Evolutionary conservation across 2,888 invertebrate species (phyloP).

Genomic region (Euspilapteryx auroguttella): DNA sequence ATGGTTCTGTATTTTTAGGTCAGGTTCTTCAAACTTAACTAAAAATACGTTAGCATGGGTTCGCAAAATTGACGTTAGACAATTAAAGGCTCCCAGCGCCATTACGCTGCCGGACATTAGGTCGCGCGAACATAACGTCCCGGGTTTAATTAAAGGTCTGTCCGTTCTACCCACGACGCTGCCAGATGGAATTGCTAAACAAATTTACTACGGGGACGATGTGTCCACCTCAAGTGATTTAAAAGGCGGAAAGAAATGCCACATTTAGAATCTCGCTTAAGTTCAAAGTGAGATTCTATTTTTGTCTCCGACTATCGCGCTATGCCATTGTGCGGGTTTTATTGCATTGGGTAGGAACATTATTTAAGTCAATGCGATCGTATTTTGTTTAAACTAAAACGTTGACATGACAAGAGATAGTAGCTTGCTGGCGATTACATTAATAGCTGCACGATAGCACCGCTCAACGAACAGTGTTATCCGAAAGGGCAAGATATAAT

Average conservation of each 20-base stretch:
- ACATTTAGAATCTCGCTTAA: conserved; percentile 30
- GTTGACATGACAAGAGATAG: no score
- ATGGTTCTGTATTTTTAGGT: no score
- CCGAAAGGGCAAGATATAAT: no score
- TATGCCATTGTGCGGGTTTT: no score
- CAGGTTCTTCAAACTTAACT: no score
- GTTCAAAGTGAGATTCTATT: background rate
- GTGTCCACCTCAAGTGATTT: conserved; percentile 62
- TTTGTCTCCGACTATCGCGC: no score
- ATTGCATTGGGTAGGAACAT: no score
- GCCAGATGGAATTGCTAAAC: conserved; percentile 59
- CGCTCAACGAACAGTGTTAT: no score
- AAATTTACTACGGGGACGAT: conserved; percentile 53
- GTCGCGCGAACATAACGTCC: conserved; percentile 48
- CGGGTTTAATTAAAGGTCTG: conserved; percentile 59
- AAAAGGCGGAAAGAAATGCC: conserved; percentile 57
- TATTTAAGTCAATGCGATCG: no score
- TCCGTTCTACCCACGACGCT: conserved; percentile 32
- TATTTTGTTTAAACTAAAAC: no score
- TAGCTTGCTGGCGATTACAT: no score
- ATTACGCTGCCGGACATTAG: conserved; percentile 54
- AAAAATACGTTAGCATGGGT: conserved; percentile 5
- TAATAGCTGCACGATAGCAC: no score
- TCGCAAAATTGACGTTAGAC: conserved; percentile 47
- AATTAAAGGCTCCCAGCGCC: conserved; percentile 43